Evolutionary conservation across 2,113 vertebrate species (phyloP).

Genomic region (Amphiprion percula): DNA sequence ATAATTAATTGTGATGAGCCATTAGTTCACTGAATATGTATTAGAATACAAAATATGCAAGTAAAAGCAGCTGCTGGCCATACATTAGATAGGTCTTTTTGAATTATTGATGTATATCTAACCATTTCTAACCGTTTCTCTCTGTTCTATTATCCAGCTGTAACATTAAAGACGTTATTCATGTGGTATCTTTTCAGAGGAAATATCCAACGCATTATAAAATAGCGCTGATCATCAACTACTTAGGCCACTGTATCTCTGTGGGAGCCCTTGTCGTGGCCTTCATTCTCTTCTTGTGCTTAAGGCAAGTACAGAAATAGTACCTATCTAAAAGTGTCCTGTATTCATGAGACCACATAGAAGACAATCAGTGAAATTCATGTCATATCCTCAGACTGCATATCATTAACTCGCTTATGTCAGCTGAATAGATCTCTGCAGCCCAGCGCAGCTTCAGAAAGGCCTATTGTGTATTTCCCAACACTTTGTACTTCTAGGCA

Average conservation of each 20-base stretch:
- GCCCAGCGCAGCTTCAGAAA: not conserved
- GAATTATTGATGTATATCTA: not conserved
- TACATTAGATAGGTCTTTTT: not conserved
- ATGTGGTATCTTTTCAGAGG: conserved; percentile 85
- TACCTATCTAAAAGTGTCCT: conserved; percentile 38
- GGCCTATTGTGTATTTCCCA: conserved; percentile 36
- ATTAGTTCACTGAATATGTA: conserved; percentile 20
- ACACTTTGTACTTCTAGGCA: conserved; percentile 1
- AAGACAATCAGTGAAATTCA: conserved; percentile 61
- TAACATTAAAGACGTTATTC: conserved; percentile 46
- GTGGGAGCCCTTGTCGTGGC: conserved; percentile 93
- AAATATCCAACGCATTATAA: conserved; percentile 95
- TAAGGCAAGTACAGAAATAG: conserved; percentile 90
- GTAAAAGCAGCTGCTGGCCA: not conserved
- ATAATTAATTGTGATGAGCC: conserved; percentile 17
- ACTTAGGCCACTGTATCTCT: conserved; percentile 97
- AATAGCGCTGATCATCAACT: conserved; percentile 96
- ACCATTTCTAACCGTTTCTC: not conserved
- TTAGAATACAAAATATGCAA: conserved; percentile 7
- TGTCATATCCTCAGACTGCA: conserved; percentile 31
- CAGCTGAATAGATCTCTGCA: conserved; percentile 42
- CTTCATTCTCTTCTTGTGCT: conserved; percentile 96
- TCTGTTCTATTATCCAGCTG: conserved; percentile 14
- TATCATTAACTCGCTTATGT: conserved; percentile 71
- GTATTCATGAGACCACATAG: conserved; percentile 49